A percentile compares a stretch with the other conserved stretches of the same genome.
These are phyloP conservation scores for Thereva nobilitata DNA, from an alignment of 2,888 invertebrate genomes.

Conservation along the genomic window DNA sequence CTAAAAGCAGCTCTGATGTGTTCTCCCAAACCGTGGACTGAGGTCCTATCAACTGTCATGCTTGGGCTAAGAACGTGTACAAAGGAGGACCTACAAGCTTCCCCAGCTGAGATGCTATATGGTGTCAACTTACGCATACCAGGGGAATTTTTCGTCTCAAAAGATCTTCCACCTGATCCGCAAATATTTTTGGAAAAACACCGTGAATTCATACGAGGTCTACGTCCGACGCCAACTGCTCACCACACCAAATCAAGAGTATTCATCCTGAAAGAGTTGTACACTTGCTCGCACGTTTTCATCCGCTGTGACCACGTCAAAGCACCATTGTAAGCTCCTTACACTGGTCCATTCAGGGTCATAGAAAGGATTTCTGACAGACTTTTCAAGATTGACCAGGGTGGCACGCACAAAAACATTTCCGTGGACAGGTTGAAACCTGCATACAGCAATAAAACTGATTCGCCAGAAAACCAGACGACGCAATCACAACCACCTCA, in stretches of 20 bases:
- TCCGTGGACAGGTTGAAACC: not conserved
- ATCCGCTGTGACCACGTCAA: conserved; percentile 32
- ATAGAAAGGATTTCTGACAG: too few relatives aligned
- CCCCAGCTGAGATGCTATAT: too few relatives aligned
- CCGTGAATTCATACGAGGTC: conserved; percentile 33
- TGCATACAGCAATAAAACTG: too few relatives aligned
- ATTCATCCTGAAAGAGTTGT: conserved; percentile 37
- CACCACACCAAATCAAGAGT: conserved; percentile 33
- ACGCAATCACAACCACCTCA: too few relatives aligned
- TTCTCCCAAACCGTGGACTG: conserved; percentile 46
- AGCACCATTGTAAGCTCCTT: conserved; percentile 43
- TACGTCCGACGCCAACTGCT: conserved; percentile 35
- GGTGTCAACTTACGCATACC: too few relatives aligned
- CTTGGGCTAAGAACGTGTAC: conserved; percentile 48
- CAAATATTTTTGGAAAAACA: too few relatives aligned
- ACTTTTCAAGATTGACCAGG: conserved; percentile 24
- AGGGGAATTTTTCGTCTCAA: too few relatives aligned
- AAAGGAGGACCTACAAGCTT: too few relatives aligned
- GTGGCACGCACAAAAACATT: conserved; percentile 6
- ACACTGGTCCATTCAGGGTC: conserved; percentile 44
- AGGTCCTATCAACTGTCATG: conserved; percentile 48
- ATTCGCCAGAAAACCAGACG: too few relatives aligned
- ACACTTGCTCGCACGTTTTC: conserved; percentile 38
- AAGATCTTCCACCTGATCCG: too few relatives aligned
- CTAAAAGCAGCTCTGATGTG: conserved; percentile 52